Percentiles rank a stretch among this genome's conserved stretches.
phyloP scores from a whole-genome alignment of 2,888 invertebrate species.

The Leucania comma region DNA sequence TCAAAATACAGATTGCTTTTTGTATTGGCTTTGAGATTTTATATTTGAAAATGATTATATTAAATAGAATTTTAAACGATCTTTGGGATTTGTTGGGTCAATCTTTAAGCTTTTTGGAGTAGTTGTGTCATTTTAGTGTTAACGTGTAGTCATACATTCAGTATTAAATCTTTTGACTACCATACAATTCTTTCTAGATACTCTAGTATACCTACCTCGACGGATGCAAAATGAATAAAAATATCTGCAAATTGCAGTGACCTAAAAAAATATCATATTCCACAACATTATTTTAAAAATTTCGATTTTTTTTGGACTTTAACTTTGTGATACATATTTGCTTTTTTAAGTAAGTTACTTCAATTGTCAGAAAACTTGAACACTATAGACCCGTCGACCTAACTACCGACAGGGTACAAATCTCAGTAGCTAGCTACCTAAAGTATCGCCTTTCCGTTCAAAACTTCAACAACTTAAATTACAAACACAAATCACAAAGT shows the following conservation, averaged over 20 bases:
- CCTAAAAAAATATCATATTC: no score
- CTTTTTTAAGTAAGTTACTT: no score
- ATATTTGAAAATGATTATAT: slow-evolving; percentile 47
- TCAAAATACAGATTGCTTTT: slow-evolving; percentile 55
- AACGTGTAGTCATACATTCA: neutral
- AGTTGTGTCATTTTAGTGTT: neutral
- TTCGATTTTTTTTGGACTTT: no score
- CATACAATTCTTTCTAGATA: neutral
- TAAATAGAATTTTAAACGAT: neutral
- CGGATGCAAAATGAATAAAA: no score
- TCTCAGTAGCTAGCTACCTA: slow-evolving; percentile 1
- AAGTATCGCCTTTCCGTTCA: slow-evolving; percentile 18
- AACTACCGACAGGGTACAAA: neutral
- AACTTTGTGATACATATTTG: no score
- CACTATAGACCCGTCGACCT: neutral
- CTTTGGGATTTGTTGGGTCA: neutral
- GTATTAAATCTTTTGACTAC: neutral
- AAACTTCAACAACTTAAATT: slow-evolving; percentile 47
- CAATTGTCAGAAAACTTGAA: no score
- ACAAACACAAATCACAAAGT: slow-evolving; percentile 59
- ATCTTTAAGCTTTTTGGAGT: neutral
- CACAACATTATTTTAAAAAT: no score
- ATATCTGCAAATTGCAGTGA: no score
- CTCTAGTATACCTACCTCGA: no score
- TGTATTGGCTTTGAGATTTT: slow-evolving; percentile 38